Evolutionary conservation across 2,888 invertebrate genomes (phyloP).

Genomic region (Ceramica pisi): DNA sequence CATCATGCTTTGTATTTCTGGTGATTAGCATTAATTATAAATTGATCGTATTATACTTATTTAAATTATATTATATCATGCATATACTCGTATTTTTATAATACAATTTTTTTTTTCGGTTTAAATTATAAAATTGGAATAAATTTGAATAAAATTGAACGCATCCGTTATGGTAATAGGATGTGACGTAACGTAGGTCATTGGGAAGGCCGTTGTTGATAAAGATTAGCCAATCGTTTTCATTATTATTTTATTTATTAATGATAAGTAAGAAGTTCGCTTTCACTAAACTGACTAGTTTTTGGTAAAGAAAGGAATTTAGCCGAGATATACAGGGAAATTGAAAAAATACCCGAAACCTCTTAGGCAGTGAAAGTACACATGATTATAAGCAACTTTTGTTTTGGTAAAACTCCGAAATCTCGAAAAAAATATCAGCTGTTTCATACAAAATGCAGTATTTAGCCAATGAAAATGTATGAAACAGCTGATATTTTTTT

Average conservation of each 20-base stretch:
- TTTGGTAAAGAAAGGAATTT: neutral
- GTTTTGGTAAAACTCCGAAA: no score
- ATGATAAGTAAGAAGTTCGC: constrained; percentile 10
- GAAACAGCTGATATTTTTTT: no score
- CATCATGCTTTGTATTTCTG: neutral
- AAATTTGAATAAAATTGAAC: constrained; percentile 33
- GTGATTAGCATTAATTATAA: neutral
- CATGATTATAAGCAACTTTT: no score
- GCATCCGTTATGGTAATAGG: constrained; percentile 48
- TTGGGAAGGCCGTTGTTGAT: constrained; percentile 45
- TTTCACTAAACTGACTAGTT: constrained; percentile 31
- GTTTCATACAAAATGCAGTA: no score
- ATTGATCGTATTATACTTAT: constrained; percentile 6
- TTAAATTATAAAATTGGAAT: constrained; percentile 16
- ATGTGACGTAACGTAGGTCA: constrained; percentile 56
- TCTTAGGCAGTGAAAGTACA: no score
- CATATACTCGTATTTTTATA: neutral
- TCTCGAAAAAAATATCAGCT: no score
- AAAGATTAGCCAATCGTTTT: constrained; percentile 38
- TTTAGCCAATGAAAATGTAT: no score
- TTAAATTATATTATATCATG: neutral
- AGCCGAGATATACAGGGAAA: neutral
- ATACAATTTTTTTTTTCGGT: no score
- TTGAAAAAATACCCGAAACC: no score
- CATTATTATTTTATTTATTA: constrained; percentile 14